These are phyloP conservation scores for Drosophila baimaii DNA, from an alignment of 1,140 invertebrate genomes.

Conservation along the genomic window DNA sequence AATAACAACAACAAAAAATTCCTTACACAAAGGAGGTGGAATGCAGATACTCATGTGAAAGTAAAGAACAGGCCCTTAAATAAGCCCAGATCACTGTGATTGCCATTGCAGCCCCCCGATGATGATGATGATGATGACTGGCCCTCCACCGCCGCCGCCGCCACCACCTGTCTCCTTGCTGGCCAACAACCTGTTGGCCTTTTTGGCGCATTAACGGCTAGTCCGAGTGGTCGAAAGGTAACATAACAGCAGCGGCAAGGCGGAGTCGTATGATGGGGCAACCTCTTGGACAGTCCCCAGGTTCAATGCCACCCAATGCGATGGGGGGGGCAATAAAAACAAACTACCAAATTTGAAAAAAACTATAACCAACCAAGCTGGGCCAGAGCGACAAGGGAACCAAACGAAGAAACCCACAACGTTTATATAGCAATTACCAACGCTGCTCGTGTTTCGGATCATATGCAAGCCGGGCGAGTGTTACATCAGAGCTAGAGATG, in stretches of 20 bases:
- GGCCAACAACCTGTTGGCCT: conserved; percentile 55
- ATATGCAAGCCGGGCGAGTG: conserved; percentile 43
- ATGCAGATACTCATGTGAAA: conserved; percentile 71
- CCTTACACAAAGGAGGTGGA: conserved; percentile 29
- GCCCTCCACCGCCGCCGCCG: conserved; percentile 16
- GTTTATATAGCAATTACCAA: conserved; percentile 79
- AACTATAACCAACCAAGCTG: conserved; percentile 18
- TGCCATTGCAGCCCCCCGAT: conserved; percentile 38
- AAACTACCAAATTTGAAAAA: conserved; percentile 71
- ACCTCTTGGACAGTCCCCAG: conserved; percentile 42
- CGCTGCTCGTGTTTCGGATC: conserved; percentile 72
- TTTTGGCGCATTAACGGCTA: conserved; percentile 80
- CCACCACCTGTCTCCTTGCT: not conserved
- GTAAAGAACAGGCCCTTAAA: conserved; percentile 76
- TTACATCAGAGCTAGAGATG: conserved; percentile 46
- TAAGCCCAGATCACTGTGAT: conserved; percentile 69
- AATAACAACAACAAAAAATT: conserved; percentile 25
- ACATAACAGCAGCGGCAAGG: not conserved
- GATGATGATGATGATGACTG: conserved; percentile 17
- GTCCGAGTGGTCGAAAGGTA: conserved; percentile 18
- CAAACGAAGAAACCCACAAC: conserved; percentile 57
- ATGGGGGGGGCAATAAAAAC: conserved; percentile 64
- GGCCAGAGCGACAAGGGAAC: conserved; percentile 25
- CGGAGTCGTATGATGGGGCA: conserved; percentile 22
- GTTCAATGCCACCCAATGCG: conserved; percentile 79